These are phyloP conservation scores for Dermatemys mawii DNA, from an alignment of 2,113 vertebrate species.

Conservation along the genomic window DNA sequence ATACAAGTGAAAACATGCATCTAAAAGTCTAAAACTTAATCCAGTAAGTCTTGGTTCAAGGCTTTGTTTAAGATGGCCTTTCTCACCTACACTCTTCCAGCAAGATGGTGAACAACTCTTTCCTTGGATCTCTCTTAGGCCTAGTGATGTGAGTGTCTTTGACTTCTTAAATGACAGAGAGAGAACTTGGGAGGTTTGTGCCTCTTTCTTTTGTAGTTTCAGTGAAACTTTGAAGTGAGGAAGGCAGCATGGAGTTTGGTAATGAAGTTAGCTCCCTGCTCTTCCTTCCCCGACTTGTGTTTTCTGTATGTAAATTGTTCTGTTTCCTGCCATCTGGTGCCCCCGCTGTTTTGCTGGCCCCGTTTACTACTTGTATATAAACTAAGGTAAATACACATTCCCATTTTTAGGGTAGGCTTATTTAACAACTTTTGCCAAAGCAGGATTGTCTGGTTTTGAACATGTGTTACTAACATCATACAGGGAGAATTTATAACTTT, in stretches of 20 bases:
- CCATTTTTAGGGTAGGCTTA: not conserved
- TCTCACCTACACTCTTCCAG: not conserved
- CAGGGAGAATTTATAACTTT: not conserved
- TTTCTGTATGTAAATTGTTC: not conserved
- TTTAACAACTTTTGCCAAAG: not conserved
- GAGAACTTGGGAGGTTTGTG: not conserved
- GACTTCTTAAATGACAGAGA: not conserved
- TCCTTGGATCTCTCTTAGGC: not conserved
- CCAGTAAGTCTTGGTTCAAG: not conserved
- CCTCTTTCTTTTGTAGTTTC: not conserved
- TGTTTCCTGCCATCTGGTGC: not conserved
- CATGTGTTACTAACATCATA: not conserved
- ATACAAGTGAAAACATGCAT: too few species aligned
- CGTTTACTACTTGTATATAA: not conserved
- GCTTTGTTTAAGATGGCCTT: not conserved
- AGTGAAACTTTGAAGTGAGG: not conserved
- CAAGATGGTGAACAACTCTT: not conserved
- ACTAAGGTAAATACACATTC: not conserved
- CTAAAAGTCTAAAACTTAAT: too few species aligned
- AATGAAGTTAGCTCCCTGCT: too few species aligned
- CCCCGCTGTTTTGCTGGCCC: not conserved
- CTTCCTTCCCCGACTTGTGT: not conserved
- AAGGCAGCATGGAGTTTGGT: not conserved
- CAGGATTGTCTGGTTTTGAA: not conserved
- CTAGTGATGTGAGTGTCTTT: not conserved